Percentiles rank a stretch among this genome's conserved stretches.
These are phyloP conservation scores for Platanista minor DNA, from an alignment of 2,113 vertebrate genomes.

Conservation along the genomic window DNA sequence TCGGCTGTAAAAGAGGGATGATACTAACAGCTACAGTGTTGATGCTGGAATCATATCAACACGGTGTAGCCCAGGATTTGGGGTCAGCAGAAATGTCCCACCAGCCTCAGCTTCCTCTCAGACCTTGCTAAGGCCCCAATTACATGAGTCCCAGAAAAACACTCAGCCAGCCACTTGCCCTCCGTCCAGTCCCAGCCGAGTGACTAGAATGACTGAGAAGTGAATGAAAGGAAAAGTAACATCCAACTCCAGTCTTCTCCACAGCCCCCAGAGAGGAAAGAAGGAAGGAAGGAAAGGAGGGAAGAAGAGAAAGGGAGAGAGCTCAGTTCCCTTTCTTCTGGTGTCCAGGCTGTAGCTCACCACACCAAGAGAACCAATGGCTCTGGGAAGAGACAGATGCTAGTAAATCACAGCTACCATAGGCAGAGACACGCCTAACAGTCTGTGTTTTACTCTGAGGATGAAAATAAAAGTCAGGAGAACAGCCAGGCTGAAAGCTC, in stretches of 20 bases:
- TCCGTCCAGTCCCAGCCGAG: neutral
- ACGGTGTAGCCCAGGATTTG: neutral
- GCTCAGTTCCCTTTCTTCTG: neutral
- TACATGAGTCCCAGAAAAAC: neutral
- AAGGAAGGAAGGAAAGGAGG: neutral
- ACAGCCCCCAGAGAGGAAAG: neutral
- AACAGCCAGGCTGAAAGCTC: neutral
- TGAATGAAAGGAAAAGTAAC: neutral
- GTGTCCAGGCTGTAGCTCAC: accelerated
- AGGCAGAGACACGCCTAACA: neutral
- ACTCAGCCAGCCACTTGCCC: neutral
- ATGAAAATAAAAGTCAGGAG: neutral
- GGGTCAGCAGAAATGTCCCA: neutral
- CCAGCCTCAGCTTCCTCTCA: neutral
- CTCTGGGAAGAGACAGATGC: neutral
- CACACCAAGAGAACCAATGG: neutral
- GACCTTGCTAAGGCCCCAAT: neutral
- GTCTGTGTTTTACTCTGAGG: neutral
- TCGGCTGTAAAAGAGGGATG: neutral
- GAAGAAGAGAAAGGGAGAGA: neutral
- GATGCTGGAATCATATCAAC: neutral
- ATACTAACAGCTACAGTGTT: neutral
- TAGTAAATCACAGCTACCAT: neutral
- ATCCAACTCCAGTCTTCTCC: neutral
- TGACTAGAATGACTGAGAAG: neutral